Conservation (phyloP, 2,113 vertebrate genomes). For the Corythoichthys haematopterus region DNA sequence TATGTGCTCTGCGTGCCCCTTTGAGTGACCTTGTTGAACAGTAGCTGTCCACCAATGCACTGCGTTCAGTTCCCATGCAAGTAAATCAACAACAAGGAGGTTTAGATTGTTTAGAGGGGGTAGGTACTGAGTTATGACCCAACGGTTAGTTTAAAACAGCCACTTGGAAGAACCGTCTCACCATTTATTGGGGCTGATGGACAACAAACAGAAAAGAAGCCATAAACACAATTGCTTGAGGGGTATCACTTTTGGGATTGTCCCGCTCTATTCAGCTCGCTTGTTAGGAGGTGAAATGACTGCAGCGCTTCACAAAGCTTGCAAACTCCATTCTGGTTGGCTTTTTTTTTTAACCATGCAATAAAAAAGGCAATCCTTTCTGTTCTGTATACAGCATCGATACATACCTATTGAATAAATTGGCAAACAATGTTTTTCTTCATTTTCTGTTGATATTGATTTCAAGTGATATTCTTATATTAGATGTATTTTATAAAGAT, state of each 20-base stretch:
- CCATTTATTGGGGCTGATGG: not conserved
- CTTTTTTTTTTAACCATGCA: not conserved
- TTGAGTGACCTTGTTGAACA: not conserved
- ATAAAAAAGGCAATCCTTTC: not conserved
- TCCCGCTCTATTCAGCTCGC: not conserved
- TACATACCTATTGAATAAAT: too few relatives aligned
- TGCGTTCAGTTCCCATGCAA: not conserved
- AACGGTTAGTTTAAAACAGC: not conserved
- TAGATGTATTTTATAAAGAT: too few relatives aligned
- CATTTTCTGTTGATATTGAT: too few relatives aligned
- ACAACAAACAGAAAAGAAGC: not conserved
- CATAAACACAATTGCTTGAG: not conserved
- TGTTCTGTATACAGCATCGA: not conserved
- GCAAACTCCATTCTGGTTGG: not conserved
- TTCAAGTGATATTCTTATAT: too few relatives aligned
- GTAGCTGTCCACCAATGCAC: not conserved
- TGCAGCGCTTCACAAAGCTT: not conserved
- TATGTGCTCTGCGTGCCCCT: not conserved
- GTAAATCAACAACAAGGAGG: not conserved
- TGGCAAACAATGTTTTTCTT: too few relatives aligned
- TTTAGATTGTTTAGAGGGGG: not conserved
- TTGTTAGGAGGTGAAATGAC: not conserved
- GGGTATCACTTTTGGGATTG: not conserved
- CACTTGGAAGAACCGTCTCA: not conserved
- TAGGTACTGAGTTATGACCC: not conserved